Evolutionary conservation across 2,888 invertebrate genomes (phyloP), one percentile per base, ranked within the genome.

Genomic region (Drosophila fulvimacula): DNA sequence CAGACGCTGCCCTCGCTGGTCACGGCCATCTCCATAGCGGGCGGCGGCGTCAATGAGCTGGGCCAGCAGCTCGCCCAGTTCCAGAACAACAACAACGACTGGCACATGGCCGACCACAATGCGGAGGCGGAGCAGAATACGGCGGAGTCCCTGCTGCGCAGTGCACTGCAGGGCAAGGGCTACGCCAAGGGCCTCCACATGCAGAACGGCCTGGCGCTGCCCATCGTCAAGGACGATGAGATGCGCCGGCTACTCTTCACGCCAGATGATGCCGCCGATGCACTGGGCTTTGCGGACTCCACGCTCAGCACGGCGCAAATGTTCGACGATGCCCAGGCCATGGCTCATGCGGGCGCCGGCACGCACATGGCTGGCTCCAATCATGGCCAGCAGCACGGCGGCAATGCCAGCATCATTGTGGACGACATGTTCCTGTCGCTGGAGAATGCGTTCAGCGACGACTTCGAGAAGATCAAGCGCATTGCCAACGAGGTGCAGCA

Each of bases 401-500:
- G 72, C 52, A 81, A 69, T 32, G 78, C 90, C 74, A 91, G 88
- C 75, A 91, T 92, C 41, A 91, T 92, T 74, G 92, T 93, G 69
- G 93, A 93, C 73, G 93, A 93, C 65, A 93, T 93, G 92, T 93
- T 93, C 91, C 92, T 93, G 83, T 92, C 93, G 62, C 82, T 93
- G 67, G 93, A 93, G 82, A 91, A 91, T 66, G 92, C 93, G 53
- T 93, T 93, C 81, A 95, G 96, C 0, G 96, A 96, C 78, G 97
- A 97, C 89, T 97, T 96, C 88, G 97, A 97, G 90, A 97, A 97
- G 90, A 93, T 97, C 68, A 97, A 97, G 90, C 94, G 96, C 84
- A 96, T 97, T 92, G 96, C 96, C 36, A 95, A 95, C 82, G 97
- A 97, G 90, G 95, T 97, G 32, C 95, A 96, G 91, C 95, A 96